A percentile compares a stretch with the other conserved stretches of the same genome.
phyloP scores from a whole-genome alignment of 2,797 vertebrate species.

The Simalia tracyae region DNA sequence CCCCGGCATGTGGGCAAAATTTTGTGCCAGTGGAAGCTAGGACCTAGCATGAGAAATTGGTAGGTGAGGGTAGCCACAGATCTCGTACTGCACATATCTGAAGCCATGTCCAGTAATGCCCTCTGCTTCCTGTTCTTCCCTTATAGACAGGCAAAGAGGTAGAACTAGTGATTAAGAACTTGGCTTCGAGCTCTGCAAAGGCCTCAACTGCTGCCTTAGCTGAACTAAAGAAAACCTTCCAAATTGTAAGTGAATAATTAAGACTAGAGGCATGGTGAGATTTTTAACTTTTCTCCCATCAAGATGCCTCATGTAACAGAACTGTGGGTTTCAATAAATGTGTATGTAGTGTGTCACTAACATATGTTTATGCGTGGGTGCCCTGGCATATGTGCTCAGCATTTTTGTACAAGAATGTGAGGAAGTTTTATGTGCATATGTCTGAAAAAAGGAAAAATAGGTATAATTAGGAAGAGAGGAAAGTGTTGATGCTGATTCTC shows the following conservation, averaged over 20 bases:
- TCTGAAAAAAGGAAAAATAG: background rate
- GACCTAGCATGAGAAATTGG: background rate
- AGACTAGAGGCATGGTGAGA: background rate
- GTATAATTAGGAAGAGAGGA: background rate
- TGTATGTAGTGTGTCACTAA: background rate
- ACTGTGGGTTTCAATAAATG: background rate
- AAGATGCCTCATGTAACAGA: background rate
- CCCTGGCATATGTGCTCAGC: background rate
- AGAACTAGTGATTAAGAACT: background rate
- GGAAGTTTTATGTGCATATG: background rate
- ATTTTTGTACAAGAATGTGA: slow-evolving; percentile 1
- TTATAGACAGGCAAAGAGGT: background rate
- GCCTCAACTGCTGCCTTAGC: background rate
- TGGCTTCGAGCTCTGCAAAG: background rate
- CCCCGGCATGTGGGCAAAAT: background rate
- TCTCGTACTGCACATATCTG: background rate
- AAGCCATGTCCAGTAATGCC: background rate
- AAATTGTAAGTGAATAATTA: background rate
- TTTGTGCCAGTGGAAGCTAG: background rate
- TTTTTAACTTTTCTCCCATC: background rate
- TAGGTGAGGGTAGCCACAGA: background rate
- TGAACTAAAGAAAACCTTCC: background rate
- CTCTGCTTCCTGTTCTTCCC: background rate
- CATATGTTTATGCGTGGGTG: background rate
- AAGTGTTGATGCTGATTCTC: background rate